A percentile compares a stretch with the other conserved stretches of the same genome.
phyloP scores from a whole-genome alignment of 2,113 vertebrate species.

The Neolamprologus tretocephalus region DNA sequence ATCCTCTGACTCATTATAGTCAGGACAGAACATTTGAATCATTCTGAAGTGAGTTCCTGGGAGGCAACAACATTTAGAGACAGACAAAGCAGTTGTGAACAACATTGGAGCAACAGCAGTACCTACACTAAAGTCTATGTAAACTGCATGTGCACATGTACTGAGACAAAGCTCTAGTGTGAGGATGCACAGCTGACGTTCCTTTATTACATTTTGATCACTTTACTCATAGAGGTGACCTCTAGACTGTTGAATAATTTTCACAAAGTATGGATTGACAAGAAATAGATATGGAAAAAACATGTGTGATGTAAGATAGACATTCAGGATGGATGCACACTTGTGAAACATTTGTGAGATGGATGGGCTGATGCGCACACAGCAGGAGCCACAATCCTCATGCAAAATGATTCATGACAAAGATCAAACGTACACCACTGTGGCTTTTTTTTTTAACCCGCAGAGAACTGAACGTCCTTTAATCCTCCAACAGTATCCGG shows the following conservation, averaged over 20 bases:
- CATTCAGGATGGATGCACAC: not conserved
- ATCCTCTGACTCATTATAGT: not conserved
- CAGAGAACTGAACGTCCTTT: not conserved
- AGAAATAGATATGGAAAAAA: not conserved
- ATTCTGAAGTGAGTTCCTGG: not conserved
- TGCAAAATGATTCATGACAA: not conserved
- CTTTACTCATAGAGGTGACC: not conserved
- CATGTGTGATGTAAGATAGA: not conserved
- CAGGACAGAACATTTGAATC: not conserved
- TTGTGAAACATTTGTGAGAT: not conserved
- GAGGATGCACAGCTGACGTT: not conserved
- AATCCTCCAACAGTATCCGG: not conserved
- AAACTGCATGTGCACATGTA: not conserved
- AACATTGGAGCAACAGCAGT: not conserved
- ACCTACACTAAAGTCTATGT: not conserved
- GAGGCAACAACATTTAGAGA: not conserved
- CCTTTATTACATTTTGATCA: not conserved
- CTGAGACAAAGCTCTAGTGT: not conserved
- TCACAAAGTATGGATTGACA: not conserved
- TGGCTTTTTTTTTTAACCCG: not conserved
- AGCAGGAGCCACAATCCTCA: not conserved
- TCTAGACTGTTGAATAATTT: not conserved
- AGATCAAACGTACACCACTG: not conserved
- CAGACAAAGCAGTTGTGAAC: not conserved
- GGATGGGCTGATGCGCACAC: not conserved